Conservation (phyloP, 2,113 vertebrate species). For the Callorhinus ursinus region DNA sequence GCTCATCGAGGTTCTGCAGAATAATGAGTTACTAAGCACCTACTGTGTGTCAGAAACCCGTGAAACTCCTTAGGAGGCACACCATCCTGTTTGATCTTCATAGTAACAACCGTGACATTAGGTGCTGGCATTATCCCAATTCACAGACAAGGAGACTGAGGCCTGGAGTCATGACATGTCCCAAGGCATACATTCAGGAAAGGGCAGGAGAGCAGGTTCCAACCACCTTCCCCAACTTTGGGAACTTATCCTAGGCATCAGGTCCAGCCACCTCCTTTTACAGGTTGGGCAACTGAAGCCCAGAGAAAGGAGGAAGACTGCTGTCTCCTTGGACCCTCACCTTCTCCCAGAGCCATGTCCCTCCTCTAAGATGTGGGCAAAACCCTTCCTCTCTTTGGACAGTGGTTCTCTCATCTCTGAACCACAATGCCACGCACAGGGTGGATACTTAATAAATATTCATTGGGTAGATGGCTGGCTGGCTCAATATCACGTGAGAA, state of each 20-base stretch:
- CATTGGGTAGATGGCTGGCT: background rate
- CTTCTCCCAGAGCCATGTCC: background rate
- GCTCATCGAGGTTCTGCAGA: background rate
- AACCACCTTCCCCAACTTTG: background rate
- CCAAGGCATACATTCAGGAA: background rate
- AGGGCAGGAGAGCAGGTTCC: background rate
- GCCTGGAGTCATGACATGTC: background rate
- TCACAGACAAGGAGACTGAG: background rate
- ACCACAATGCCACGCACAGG: rapidly evolving
- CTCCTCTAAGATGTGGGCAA: background rate
- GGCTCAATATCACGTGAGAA: background rate
- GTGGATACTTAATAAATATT: background rate
- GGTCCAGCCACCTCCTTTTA: background rate
- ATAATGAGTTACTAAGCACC: background rate
- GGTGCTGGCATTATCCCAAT: background rate
- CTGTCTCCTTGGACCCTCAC: background rate
- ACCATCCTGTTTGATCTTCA: background rate
- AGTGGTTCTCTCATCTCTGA: background rate
- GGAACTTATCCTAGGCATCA: background rate
- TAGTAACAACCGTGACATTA: rapidly evolving
- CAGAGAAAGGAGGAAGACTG: background rate
- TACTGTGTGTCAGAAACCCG: background rate
- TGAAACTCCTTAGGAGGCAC: background rate
- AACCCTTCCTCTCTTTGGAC: background rate
- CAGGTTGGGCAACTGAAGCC: background rate